A percentile compares a stretch with the other conserved stretches of the same genome.
Evolutionary conservation across 92 coral and sea anemone genomes (phyloP).

Genomic region (Pocillopora grandis): DNA sequence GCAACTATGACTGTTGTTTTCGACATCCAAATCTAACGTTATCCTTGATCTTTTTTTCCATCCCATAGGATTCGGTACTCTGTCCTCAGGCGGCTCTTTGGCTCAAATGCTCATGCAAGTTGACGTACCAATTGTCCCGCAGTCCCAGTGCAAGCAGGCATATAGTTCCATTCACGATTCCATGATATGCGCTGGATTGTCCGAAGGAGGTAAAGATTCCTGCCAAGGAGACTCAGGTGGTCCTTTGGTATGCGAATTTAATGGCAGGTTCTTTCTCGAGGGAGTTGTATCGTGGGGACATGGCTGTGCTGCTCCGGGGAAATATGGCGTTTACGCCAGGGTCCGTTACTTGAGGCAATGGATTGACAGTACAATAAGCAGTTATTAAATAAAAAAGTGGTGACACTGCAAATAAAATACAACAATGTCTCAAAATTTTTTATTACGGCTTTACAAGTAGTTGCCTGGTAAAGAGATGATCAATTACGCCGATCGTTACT

Average conservation of each 20-base stretch:
- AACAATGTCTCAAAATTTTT: too few relatives aligned
- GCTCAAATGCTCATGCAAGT: conserved; percentile 62
- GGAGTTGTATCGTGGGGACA: conserved; percentile 63
- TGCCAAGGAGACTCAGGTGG: conserved; percentile 76
- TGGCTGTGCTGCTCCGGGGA: conserved; percentile 58
- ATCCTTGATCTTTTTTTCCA: too few relatives aligned
- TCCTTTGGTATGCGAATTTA: conserved; percentile 64
- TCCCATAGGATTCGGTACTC: conserved; percentile 55
- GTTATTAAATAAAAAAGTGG: conserved; percentile 1
- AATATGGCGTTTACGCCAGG: conserved; percentile 62
- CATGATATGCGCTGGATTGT: conserved; percentile 74
- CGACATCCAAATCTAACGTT: too few relatives aligned
- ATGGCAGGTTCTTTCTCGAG: conserved; percentile 54
- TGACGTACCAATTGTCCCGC: conserved; percentile 56
- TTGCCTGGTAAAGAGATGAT: too few relatives aligned
- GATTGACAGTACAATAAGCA: conserved; percentile 27
- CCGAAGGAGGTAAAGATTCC: conserved; percentile 56
- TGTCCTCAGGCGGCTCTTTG: conserved; percentile 49
- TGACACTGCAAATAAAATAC: too few relatives aligned
- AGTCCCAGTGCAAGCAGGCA: conserved; percentile 39
- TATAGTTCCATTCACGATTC: conserved; percentile 53
- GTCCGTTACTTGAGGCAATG: conserved; percentile 46
- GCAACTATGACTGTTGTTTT: too few relatives aligned
- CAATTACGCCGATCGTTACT: too few relatives aligned
- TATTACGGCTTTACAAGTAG: too few relatives aligned